Evolutionary conservation across 2,888 invertebrate species (phyloP), one percentile per base, ranked within the genome.

Genomic region (Dasysyrphus tricinctus): DNA sequence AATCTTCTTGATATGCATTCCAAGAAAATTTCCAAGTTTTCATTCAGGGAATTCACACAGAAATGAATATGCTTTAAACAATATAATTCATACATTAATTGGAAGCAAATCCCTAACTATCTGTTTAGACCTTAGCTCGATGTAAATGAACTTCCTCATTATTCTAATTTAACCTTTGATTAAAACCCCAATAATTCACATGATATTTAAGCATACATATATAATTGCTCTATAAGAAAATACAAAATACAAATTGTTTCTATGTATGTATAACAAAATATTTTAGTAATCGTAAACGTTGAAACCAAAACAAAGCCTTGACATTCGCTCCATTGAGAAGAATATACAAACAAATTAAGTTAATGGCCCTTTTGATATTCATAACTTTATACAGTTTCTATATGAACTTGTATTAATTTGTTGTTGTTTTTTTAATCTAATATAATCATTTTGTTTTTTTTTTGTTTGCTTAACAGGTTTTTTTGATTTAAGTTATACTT

Each of bases 281-380:
- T 49, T 67, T 14, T 24, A 24, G 24, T 51, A 32, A 54, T 24
- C 14, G 39, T 11, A 34, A 47, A 37, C 19, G 19, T 24, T 39
- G 19, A 49, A 32, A 59, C 19, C 49, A 39, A 29, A n/a, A 42
- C 39, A 12, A 47, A 32, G 2, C 69, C 80, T 75, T 80, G 80
- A 19, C 80, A 80, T 75, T 80, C 44, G 67, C 16, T 59, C 42
- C 47, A 75, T 32, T 69, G 12, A n/a, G n/a, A 69, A 61, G 8
- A 12, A 37, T 8, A 32, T 4, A 54, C 32, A 54, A n/a, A 14
- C 29, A 14, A 29, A 51, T 51, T 51, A 65, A 47, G 14, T 37
- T 56, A 47, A 65, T 37, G 24, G 42, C 57, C 37, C 47, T 49
- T 61, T 14, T 24, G 8, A 32, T 54, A 54, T 24, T 29, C 11